A percentile compares a stretch with the other conserved stretches of the same genome.
phyloP scores from a whole-genome alignment of 2,888 invertebrate species.

The Caenorhabditis zanzibari region DNA sequence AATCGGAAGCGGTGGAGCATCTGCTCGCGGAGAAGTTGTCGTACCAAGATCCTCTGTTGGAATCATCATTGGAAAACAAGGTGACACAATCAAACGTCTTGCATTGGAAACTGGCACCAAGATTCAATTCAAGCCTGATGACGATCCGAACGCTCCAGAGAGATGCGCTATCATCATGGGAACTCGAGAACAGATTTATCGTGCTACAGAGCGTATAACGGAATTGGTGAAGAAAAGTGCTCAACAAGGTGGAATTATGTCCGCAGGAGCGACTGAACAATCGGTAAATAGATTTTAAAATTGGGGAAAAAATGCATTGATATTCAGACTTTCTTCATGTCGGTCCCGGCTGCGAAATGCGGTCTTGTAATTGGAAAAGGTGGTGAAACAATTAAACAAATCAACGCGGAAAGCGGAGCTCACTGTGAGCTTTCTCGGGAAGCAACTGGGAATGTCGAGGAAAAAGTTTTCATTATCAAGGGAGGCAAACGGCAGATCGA shows the following conservation, averaged over 20 bases:
- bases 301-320: background rate
- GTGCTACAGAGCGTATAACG: constrained; percentile 79
- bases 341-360: constrained; percentile 94
- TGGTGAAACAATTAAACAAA: constrained; percentile 95
- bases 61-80: constrained; percentile 96
- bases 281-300: constrained; percentile 3
- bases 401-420: constrained; percentile 90
- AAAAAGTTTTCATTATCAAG: constrained; percentile 94
- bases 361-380: constrained; percentile 97
- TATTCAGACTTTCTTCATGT: constrained; percentile 80
- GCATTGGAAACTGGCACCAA: constrained; percentile 95
- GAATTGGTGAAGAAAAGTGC: constrained; percentile 77
- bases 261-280: constrained; percentile 18
- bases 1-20: constrained; percentile 36
- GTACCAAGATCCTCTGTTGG: constrained; percentile 96
- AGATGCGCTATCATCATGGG: constrained; percentile 93
- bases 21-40: constrained; percentile 83
- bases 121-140: constrained; percentile 91
- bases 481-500: constrained; percentile 96
- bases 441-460: constrained; percentile 89
- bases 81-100: constrained; percentile 98
- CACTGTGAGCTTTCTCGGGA: constrained; percentile 97
- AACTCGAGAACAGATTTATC: constrained; percentile 87
- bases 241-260: constrained; percentile 32
- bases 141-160: constrained; percentile 92